phyloP scores from a whole-genome alignment of 2,888 invertebrate genomes.

The Fissipunctia ypsillon region DNA sequence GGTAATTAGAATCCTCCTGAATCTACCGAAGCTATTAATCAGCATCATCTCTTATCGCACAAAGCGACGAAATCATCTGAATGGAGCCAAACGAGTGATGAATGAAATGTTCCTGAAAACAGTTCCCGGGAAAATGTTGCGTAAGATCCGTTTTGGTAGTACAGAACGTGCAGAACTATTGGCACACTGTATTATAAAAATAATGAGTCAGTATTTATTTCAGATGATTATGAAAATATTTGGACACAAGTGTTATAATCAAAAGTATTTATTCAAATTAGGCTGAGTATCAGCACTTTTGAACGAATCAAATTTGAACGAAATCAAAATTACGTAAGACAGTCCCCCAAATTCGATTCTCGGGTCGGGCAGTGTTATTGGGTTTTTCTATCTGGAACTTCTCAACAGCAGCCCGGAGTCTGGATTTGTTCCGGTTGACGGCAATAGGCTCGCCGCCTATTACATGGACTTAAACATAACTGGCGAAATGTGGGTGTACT shows the following conservation, averaged over 20 bases:
- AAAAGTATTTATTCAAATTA: background rate
- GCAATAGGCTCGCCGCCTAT: too few relatives aligned
- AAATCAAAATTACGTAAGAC: background rate
- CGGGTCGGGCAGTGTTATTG: too few relatives aligned
- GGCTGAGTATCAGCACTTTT: background rate
- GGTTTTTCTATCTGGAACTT: too few relatives aligned
- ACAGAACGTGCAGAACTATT: slow-evolving; percentile 45
- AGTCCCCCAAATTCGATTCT: too few relatives aligned
- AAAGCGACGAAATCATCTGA: slow-evolving; percentile 52
- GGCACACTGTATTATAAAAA: slow-evolving; percentile 30
- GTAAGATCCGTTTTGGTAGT: slow-evolving; percentile 68
- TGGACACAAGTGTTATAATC: background rate
- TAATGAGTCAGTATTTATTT: slow-evolving; percentile 41
- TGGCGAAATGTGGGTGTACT: too few relatives aligned
- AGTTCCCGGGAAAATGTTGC: slow-evolving; percentile 71
- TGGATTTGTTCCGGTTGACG: too few relatives aligned
- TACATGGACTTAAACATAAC: too few relatives aligned
- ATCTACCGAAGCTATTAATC: slow-evolving; percentile 28
- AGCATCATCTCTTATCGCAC: slow-evolving; percentile 19
- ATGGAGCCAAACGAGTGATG: slow-evolving; percentile 70
- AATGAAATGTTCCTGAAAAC: slow-evolving; percentile 71
- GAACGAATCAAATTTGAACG: too few relatives aligned
- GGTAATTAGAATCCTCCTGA: slow-evolving; percentile 2
- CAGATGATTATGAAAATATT: slow-evolving; percentile 6
- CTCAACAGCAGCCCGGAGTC: too few relatives aligned